phyloP scores from a whole-genome alignment of 2,797 vertebrate species.

The Harpagifer antarcticus region DNA sequence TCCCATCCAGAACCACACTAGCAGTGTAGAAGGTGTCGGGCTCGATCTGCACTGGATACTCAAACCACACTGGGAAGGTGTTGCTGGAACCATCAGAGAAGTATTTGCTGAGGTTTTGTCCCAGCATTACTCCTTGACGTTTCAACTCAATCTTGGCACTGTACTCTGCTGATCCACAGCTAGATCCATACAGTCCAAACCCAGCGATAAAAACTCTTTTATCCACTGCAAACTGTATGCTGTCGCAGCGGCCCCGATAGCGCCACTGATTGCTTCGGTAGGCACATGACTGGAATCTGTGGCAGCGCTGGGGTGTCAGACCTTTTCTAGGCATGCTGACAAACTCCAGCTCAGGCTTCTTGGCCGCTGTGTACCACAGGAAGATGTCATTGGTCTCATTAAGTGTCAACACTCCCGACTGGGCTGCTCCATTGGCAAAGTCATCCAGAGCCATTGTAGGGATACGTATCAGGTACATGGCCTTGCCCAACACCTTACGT shows the following conservation, averaged over 20 bases:
- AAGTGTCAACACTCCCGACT: constrained; percentile 95
- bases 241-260: constrained; percentile 97
- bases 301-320: constrained; percentile 94
- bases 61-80: constrained; percentile 97
- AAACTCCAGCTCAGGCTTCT: constrained; percentile 95
- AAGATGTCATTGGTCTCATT: constrained; percentile 98
- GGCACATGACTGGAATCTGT: constrained; percentile 98
- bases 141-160: constrained; percentile 98
- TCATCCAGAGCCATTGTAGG: constrained; percentile 97
- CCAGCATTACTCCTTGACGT: constrained; percentile 92
- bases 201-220: constrained; percentile 96
- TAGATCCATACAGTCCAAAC: constrained; percentile 96
- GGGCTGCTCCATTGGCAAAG: constrained; percentile 96
- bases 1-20: constrained; percentile 95
- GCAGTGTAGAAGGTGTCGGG: constrained; percentile 98
- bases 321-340: constrained; percentile 93
- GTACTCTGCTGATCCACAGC: constrained; percentile 97
- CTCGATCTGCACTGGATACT: constrained; percentile 98
- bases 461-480: constrained; percentile 95
- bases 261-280: constrained; percentile 99
- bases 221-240: constrained; percentile 98
- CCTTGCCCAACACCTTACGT: constrained; percentile 94
- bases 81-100: constrained; percentile 98
- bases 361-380: constrained; percentile 97
- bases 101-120: constrained; percentile 97